These are phyloP conservation scores for Indicator maculatus DNA, from an alignment of 2,113 vertebrate genomes.

Conservation along the genomic window DNA sequence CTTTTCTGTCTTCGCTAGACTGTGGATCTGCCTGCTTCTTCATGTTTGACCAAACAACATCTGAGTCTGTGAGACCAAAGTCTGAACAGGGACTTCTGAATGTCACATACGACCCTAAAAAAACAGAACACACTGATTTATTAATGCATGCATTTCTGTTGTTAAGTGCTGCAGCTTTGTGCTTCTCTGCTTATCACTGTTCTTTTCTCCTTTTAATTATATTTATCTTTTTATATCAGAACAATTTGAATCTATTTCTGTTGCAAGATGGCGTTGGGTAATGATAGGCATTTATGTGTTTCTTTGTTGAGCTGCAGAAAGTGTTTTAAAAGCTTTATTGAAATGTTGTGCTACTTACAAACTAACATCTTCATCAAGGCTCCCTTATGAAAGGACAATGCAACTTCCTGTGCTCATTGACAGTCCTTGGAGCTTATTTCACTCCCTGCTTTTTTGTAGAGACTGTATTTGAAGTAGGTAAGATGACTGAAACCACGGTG, in stretches of 20 bases:
- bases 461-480: slow-evolving; percentile 46
- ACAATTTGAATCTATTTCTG: slow-evolving; percentile 39
- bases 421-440: slow-evolving; percentile 22
- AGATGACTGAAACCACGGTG: background rate
- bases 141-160: background rate
- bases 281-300: slow-evolving; percentile 10
- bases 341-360: slow-evolving; percentile 15
- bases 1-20: background rate
- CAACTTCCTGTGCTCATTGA: background rate
- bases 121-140: background rate
- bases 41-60: background rate
- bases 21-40: background rate
- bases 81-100: background rate
- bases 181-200: background rate
- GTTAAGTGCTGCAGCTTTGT: background rate
- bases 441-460: background rate
- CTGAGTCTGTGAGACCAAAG: background rate
- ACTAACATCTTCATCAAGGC: slow-evolving; percentile 29
- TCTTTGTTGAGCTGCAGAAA: slow-evolving; percentile 44
- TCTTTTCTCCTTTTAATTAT: slow-evolving; percentile 21
- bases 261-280: background rate
- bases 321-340: slow-evolving; percentile 40
- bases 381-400: slow-evolving; percentile 45
- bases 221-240: slow-evolving; percentile 39
- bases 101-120: background rate